Evolutionary conservation across 1,140 invertebrate species (phyloP).

Genomic region (Thalassaphorura encarpata): DNA sequence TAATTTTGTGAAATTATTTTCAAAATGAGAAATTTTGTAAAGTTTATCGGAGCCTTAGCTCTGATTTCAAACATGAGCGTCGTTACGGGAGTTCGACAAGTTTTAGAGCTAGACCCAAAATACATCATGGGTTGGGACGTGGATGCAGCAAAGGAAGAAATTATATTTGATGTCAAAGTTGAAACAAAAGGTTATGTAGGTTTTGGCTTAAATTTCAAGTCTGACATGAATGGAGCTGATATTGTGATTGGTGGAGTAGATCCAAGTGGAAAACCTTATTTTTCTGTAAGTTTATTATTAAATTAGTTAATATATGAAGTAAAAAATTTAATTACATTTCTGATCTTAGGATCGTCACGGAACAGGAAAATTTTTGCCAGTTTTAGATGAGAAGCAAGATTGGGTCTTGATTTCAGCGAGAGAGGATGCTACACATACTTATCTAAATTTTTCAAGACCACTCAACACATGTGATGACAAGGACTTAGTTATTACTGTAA

Average conservation of each 20-base stretch:
- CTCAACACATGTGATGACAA: slow-evolving; percentile 69
- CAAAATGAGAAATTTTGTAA: too few species aligned
- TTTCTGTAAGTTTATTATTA: slow-evolving; percentile 7
- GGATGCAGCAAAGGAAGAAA: neutral
- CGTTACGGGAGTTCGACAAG: too few species aligned
- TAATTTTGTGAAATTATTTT: too few species aligned
- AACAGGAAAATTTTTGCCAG: slow-evolving; percentile 49
- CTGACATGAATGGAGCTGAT: slow-evolving; percentile 10
- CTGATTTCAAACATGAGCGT: too few species aligned
- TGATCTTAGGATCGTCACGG: slow-evolving; percentile 44
- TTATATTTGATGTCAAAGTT: slow-evolving; percentile 13
- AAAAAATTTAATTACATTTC: neutral
- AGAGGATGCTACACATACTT: slow-evolving; percentile 69
- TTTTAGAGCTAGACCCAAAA: too few species aligned
- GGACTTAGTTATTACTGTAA: slow-evolving; percentile 42
- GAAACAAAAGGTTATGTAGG: slow-evolving; percentile 15
- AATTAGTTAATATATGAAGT: too few species aligned
- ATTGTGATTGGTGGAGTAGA: slow-evolving; percentile 20
- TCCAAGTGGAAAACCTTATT: slow-evolving; percentile 11
- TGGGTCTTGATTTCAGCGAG: slow-evolving; percentile 55
- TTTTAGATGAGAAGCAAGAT: slow-evolving; percentile 63
- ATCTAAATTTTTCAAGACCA: slow-evolving; percentile 57
- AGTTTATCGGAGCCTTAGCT: too few species aligned
- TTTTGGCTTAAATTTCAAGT: slow-evolving; percentile 1
- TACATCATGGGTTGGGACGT: slow-evolving; percentile 1